These are phyloP conservation scores for Pelecanoides urinatrix DNA, from an alignment of 2,113 vertebrate species.

Conservation along the genomic window DNA sequence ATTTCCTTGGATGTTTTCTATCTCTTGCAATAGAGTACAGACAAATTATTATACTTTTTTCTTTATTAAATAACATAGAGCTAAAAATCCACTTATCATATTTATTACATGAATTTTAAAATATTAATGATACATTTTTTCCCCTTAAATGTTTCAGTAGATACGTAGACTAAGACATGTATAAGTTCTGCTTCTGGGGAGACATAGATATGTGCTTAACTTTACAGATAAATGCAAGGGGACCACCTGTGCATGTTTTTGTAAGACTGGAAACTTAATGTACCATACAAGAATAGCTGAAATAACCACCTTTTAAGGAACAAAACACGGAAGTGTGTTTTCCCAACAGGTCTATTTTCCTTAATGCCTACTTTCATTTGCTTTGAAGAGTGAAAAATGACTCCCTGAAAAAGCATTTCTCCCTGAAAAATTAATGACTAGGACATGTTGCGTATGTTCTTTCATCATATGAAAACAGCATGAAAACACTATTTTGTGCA, in stretches of 20 bases:
- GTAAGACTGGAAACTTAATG: neutral
- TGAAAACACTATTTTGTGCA: neutral
- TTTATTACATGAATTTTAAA: neutral
- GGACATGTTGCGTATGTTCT: accelerated
- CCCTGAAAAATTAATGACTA: neutral
- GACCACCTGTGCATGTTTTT: neutral
- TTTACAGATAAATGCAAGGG: neutral
- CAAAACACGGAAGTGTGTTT: neutral
- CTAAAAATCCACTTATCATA: neutral
- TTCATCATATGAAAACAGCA: neutral
- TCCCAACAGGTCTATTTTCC: neutral
- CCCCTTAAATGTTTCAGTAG: neutral
- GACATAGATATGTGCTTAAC: neutral
- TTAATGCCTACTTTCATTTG: neutral
- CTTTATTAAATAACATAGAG: neutral
- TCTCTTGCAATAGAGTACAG: neutral
- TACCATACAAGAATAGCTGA: neutral
- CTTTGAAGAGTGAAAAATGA: neutral
- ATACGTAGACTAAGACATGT: neutral
- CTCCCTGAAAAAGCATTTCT: neutral
- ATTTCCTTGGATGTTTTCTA: neutral
- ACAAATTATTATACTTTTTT: neutral
- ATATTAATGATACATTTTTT: neutral
- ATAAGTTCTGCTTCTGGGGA: neutral
- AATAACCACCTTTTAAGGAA: neutral